Evolutionary conservation across 2,888 invertebrate genomes (phyloP).

Genomic region (Hymenopus coronatus): DNA sequence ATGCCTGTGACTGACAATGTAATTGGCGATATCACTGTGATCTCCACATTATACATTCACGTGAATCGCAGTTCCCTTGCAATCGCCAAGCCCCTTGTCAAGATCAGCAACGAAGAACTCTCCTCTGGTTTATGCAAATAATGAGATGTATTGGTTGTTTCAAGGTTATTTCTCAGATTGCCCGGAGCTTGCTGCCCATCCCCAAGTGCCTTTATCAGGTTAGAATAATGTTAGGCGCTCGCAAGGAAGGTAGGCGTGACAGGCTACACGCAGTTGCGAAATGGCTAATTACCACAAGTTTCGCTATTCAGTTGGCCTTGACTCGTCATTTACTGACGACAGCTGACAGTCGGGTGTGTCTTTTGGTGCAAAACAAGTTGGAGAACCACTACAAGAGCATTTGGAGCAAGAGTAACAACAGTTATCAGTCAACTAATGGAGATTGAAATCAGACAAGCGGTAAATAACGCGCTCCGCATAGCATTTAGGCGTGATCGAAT

Average conservation of each 20-base stretch:
- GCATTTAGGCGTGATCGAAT: not conserved
- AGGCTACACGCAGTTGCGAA: not conserved
- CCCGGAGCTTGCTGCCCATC: not conserved
- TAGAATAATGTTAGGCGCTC: no score
- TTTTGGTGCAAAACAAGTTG: not conserved
- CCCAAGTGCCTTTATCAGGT: not conserved
- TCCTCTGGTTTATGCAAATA: not conserved
- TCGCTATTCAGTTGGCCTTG: not conserved
- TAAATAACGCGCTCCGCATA: not conserved
- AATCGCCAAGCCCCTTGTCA: no score
- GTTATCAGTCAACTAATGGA: not conserved
- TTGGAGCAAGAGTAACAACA: not conserved
- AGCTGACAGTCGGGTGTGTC: not conserved
- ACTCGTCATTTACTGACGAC: not conserved
- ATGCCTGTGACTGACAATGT: no score
- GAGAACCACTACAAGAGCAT: not conserved
- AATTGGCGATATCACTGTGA: no score
- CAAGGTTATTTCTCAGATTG: not conserved
- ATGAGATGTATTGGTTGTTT: not conserved
- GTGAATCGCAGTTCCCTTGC: no score
- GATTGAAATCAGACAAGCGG: not conserved
- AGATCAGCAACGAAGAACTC: no score
- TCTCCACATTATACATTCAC: no score
- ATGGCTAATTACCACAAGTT: not conserved
- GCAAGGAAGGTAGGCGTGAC: not conserved